Evolutionary conservation across 2,888 invertebrate genomes (phyloP).

Genomic region (Rhodophaea formosa): DNA sequence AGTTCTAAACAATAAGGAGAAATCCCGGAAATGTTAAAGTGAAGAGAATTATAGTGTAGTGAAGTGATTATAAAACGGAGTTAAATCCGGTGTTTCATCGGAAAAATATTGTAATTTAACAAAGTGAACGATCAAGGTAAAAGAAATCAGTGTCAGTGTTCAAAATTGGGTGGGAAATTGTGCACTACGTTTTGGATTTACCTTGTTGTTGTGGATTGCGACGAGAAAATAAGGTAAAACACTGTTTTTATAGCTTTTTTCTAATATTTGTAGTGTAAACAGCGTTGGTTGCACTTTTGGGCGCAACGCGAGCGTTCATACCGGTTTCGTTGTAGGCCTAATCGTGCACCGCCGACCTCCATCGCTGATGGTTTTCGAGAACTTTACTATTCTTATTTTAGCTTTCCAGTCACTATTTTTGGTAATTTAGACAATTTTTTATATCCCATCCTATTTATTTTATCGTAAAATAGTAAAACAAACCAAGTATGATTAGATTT

Average conservation of each 20-base stretch:
- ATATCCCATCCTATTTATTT: background rate
- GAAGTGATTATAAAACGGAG: constrained; percentile 6
- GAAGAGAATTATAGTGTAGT: constrained; percentile 21
- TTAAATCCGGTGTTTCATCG: constrained; percentile 14
- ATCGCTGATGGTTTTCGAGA: constrained; percentile 23
- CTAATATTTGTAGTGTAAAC: constrained; percentile 26
- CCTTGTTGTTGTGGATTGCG: constrained; percentile 54
- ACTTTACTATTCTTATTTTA: background rate
- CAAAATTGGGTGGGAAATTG: constrained; percentile 48
- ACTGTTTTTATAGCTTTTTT: constrained; percentile 26
- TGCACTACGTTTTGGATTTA: constrained; percentile 60
- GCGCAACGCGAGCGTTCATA: constrained; percentile 23
- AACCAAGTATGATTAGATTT: too few species aligned
- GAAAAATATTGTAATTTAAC: constrained; percentile 23
- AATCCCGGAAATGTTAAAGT: background rate
- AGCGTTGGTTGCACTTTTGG: constrained; percentile 29
- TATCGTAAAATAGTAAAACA: background rate
- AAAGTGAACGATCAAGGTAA: constrained; percentile 27
- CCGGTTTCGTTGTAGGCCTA: constrained; percentile 43
- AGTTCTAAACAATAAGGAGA: background rate
- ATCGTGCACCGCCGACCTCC: constrained; percentile 37
- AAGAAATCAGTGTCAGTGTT: constrained; percentile 34
- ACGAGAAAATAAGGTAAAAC: constrained; percentile 59
- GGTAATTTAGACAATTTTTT: background rate
- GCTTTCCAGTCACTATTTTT: background rate